A percentile compares a stretch with the other conserved stretches of the same genome.
Conservation (phyloP, 2,888 invertebrate species). For the Drosophila histrio region DNA sequence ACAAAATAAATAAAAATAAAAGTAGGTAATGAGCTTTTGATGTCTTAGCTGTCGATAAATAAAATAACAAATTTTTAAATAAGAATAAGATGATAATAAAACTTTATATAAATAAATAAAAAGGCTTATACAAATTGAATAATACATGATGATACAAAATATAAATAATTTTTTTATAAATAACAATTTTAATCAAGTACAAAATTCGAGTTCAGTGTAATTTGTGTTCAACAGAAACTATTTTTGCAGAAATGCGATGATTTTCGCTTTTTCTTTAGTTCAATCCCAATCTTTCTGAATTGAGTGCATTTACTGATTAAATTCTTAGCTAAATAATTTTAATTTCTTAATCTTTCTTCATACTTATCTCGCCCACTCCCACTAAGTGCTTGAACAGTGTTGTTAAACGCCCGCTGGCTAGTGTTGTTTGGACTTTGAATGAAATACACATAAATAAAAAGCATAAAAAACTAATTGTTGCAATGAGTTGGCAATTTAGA, state of each 20-base stretch:
- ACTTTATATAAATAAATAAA: neutral
- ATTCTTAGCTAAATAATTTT: slow-evolving; percentile 1
- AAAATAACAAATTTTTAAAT: neutral
- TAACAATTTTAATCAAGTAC: neutral
- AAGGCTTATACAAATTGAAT: neutral
- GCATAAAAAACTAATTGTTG: slow-evolving; percentile 41
- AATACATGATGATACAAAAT: neutral
- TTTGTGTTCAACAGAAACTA: neutral
- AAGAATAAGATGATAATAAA: neutral
- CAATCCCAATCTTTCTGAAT: neutral
- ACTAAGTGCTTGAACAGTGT: slow-evolving; percentile 3
- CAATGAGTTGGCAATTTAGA: slow-evolving; percentile 47
- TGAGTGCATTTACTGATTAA: neutral
- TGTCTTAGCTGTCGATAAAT: neutral
- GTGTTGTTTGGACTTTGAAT: slow-evolving; percentile 13
- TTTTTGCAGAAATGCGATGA: neutral
- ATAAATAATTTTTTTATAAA: neutral
- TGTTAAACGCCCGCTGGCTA: slow-evolving; percentile 3
- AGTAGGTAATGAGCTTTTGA: no score
- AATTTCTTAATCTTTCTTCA: neutral
- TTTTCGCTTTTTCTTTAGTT: neutral
- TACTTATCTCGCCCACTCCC: neutral
- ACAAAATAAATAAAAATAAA: neutral
- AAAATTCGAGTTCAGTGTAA: neutral
- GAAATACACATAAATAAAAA: neutral